Evolutionary conservation across 2,888 invertebrate genomes (phyloP).

Genomic region (Amblyjoppa proteus): DNA sequence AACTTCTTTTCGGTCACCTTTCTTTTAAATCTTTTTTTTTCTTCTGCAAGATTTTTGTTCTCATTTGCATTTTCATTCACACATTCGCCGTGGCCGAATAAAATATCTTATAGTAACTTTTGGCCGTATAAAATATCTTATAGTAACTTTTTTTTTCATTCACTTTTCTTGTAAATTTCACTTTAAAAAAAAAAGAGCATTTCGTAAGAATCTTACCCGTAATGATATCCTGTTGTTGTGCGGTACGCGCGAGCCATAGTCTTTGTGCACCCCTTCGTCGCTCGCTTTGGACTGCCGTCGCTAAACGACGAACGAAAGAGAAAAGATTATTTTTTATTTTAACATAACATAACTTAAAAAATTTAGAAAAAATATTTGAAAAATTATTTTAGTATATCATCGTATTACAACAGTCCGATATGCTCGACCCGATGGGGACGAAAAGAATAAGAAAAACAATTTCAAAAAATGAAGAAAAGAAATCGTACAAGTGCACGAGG

Average conservation of each 20-base stretch:
- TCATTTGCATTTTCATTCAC: too few relatives aligned
- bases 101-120: too few relatives aligned
- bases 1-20: too few relatives aligned
- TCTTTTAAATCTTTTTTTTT: too few relatives aligned
- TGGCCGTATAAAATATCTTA: too few relatives aligned
- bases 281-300: constrained; percentile 79
- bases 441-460: not conserved
- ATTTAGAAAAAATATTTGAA: too few relatives aligned
- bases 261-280: constrained; percentile 80
- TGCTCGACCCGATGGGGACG: not conserved
- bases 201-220: constrained; percentile 76
- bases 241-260: constrained; percentile 76
- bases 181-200: not conserved
- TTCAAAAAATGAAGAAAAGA: not conserved
- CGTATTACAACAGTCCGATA: not conserved
- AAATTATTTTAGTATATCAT: not conserved
- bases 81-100: too few relatives aligned
- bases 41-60: too few relatives aligned
- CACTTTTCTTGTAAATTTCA: not conserved
- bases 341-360: too few relatives aligned
- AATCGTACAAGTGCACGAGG: not conserved
- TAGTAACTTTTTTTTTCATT: not conserved
- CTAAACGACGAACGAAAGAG: constrained; percentile 71
- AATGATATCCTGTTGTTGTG: constrained; percentile 82
- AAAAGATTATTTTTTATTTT: not conserved